Percentiles rank a stretch among this genome's conserved stretches.
Evolutionary conservation across 2,888 invertebrate genomes (phyloP).

Genomic region (Steinernema carpocapsae): DNA sequence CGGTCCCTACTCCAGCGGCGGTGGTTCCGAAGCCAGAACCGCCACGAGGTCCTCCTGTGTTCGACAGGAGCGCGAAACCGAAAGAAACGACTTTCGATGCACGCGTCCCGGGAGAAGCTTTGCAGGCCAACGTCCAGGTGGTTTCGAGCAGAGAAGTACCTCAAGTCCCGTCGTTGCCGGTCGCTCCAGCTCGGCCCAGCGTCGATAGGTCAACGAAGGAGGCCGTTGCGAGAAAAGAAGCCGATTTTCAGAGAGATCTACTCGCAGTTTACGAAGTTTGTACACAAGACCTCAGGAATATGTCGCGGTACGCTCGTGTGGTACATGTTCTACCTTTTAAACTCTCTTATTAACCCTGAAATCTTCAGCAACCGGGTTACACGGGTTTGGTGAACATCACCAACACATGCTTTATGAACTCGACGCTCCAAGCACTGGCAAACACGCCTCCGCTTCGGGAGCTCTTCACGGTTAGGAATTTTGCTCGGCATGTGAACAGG

Average conservation of each 20-base stretch:
- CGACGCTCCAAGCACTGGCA: constrained; percentile 76
- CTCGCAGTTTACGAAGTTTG: neutral
- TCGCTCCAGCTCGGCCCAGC: neutral
- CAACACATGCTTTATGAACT: constrained; percentile 98
- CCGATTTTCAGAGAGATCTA: neutral
- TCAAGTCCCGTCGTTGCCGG: too few species aligned
- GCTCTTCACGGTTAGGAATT: neutral
- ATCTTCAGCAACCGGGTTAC: neutral
- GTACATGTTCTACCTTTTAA: neutral
- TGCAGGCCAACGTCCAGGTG: too few species aligned
- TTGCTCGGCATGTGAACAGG: constrained; percentile 1
- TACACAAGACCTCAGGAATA: neutral
- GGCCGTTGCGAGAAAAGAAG: neutral
- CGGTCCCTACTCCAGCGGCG: neutral
- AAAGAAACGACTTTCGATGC: neutral
- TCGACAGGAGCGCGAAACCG: neutral
- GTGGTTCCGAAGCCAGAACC: neutral
- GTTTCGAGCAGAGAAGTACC: too few species aligned
- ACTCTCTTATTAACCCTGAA: neutral
- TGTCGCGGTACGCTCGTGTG: neutral
- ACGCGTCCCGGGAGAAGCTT: neutral
- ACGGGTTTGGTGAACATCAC: constrained; percentile 72
- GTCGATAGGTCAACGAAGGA: constrained; percentile 18
- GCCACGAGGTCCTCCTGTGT: neutral
- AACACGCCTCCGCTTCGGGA: constrained; percentile 55